Base-by-base conservation (phyloP, 2,888 invertebrate species). In the Nudaria mundana region DNA sequence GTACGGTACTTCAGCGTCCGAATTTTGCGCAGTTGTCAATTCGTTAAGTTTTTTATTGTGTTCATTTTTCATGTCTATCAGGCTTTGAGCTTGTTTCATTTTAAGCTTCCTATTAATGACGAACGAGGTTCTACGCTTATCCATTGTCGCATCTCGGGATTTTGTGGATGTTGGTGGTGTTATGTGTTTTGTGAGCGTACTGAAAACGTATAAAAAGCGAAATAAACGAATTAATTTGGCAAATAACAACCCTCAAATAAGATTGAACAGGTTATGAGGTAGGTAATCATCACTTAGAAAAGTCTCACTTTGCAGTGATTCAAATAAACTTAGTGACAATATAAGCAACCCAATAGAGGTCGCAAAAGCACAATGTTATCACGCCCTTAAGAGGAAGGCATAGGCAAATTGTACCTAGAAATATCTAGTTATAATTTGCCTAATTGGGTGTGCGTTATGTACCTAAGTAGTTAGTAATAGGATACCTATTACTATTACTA, bases 101-200 rank as follows among this genome's bases (percentile, higher is more conserved):
- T 78, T 77, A 18, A 72, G 68, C 54, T 87, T 87, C 48, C 80
- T 83, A 32, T 81, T 72, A 5, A 85, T 82, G 22, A 82, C 71
- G 51, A 86, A 84, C 0, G 78, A 81, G 47, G 84, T 84, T 7
- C 85, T 74, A 3, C 83, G 76, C 39, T 77, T 80, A 12, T 77
- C 76, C 2, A 73, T 66, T 1, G 72, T 74, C 37, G 72, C 55
- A 45, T 71, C 77, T 30, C 74, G 71, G n/a, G 78, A 71, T 5
- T 71, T 71, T 0, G 83, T 79, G 0, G 87, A 85, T 1, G 88
- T 79, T 1, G 92, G 91, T 1, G 92, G 92, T 0, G 93, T 92
- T 77, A 94, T 91, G 63, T 94, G 93, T 66, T 92, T 92, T 10
- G 93, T 94, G 55, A 94, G 71, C 0, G 93, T 93, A 56, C 94